Evolutionary conservation across 2,888 invertebrate species (phyloP), one percentile per base, ranked within the genome.

Genomic region (Scelioninae gen. 1): DNA sequence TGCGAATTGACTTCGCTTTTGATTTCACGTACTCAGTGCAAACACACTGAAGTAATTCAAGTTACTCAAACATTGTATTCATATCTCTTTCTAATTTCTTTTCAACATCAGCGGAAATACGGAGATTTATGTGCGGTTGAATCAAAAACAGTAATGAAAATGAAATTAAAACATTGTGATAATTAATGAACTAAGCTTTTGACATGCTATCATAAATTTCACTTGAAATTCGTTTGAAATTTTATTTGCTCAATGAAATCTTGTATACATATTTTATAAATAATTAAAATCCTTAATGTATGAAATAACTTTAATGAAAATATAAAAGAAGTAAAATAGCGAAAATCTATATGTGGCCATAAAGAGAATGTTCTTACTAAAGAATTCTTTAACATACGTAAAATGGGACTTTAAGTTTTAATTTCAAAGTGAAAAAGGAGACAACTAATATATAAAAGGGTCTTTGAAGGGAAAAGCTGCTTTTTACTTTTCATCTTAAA

Each of bases 21-120:
- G 51, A 40, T 38, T 29, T 62, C 45, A 47, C 45, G 32, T 13
- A 62, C 32, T 62, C 63, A 23, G 11, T n/a, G 11, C 34, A 6
- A 43, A 66, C 53, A 55, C 40, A 55, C 34, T 55, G 31, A 66
- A 55, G 55, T 66, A 55, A 66, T 66, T 66, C 66, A 43, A 55
- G 43, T 43, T 55, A 15, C 55, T 40, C 66, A 66, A 66, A 66
- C 66, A 55, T 66, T 55, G 40, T 43, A 31, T 66, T 66, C 55
- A 55, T 66, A 55, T 66, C 53, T 55, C 55, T 55, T 66, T 51
- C 55, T 8, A 55, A 55, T 53, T 66, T 55, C 53, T 66, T 40
- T 43, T 23, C 51, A 29, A 13, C 51, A 29, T 65, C 51, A 65
- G 49, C 38, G 13, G 32, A 38, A 51, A 51, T 10, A 1, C 38